Base-by-base conservation (phyloP, 2,888 invertebrate genomes). In the Pandemis cinnamomeana region DNA sequence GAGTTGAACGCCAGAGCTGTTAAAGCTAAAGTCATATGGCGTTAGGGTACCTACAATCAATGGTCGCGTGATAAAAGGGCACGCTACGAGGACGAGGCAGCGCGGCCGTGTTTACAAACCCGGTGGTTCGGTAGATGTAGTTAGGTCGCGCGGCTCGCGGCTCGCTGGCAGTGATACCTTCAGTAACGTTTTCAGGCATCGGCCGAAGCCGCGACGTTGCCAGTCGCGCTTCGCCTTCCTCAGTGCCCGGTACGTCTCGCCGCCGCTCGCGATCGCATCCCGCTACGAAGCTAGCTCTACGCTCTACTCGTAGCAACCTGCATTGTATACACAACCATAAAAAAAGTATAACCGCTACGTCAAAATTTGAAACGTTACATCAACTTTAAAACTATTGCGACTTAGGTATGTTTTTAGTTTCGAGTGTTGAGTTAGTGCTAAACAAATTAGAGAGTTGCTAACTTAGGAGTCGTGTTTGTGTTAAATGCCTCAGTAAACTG, bases 401-500 rank as follows among this genome's bases (percentile, higher is more conserved):
- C 58, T 66, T 69, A 3, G 46, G 46, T 64, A 70, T 48, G 58
- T 42, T 46, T 13, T 41, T 48, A 61, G 53, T 46, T 46, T 62
- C 48, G 53, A 63, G 63, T 61, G 61, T 53, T 60, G 61, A 71
- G 53, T 70, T 70, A 58, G 73, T 71, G 74, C 53, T 74, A 74
- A 71, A 44, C 60, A 67, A 71, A 71, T 74, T 71, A 62, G 46
- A n/a, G 42, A 72, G 70, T 74, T 71, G 66, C 27, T 70, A 70
- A 73, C 68, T 60, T 46, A n/a, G 61, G 61, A 70, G 44, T 70
- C 70, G 74, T 74, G 74, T 70, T 66, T 53, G 70, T 74, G 74
- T 71, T 74, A 74, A 71, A 71, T 61, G 44, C 61, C 53, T 74
- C 41, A 71, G 74, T 74, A 74, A 74, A 74, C 74, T 66, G 64